A percentile compares a stretch with the other conserved stretches of the same genome.
phyloP scores from a whole-genome alignment of 2,888 invertebrate genomes.

The Brachypalpus laphriformis region DNA sequence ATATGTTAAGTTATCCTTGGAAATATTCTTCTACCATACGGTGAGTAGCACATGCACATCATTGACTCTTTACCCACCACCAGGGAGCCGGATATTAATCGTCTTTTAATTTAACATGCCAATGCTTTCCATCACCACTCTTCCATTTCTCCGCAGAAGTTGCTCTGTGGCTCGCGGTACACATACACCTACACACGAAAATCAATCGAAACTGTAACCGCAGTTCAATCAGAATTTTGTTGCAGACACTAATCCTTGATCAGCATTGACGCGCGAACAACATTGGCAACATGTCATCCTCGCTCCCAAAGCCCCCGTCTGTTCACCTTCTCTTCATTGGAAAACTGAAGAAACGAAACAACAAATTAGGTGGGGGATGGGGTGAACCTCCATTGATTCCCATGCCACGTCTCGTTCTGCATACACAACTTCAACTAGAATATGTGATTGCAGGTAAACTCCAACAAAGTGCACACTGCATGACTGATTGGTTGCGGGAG shows the following conservation, averaged over 20 bases:
- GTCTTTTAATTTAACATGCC: conserved; percentile 72
- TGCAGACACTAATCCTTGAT: conserved; percentile 58
- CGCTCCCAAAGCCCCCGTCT: background rate
- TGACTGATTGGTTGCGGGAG: conserved; percentile 27
- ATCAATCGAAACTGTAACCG: conserved; percentile 69
- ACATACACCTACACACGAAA: conserved; percentile 10
- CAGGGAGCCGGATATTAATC: conserved; percentile 65
- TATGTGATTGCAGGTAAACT: conserved; percentile 47
- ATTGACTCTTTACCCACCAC: background rate
- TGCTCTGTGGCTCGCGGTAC: conserved; percentile 4
- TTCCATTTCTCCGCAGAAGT: conserved; percentile 11
- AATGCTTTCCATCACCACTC: conserved; percentile 67
- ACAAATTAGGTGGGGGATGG: conserved; percentile 43
- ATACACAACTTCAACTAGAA: background rate
- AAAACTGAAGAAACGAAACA: conserved; percentile 43
- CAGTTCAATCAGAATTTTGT: conserved; percentile 71
- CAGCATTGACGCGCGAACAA: conserved; percentile 67
- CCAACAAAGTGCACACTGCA: background rate
- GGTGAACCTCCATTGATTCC: background rate
- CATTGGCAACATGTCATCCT: conserved; percentile 45
- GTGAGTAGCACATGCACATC: background rate
- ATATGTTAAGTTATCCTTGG: conserved; percentile 45
- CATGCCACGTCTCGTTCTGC: background rate
- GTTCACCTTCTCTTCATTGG: background rate
- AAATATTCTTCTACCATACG: conserved; percentile 17